Base-by-base conservation (phyloP, 2,888 invertebrate genomes). In the Geophilus truncorum region DNA sequence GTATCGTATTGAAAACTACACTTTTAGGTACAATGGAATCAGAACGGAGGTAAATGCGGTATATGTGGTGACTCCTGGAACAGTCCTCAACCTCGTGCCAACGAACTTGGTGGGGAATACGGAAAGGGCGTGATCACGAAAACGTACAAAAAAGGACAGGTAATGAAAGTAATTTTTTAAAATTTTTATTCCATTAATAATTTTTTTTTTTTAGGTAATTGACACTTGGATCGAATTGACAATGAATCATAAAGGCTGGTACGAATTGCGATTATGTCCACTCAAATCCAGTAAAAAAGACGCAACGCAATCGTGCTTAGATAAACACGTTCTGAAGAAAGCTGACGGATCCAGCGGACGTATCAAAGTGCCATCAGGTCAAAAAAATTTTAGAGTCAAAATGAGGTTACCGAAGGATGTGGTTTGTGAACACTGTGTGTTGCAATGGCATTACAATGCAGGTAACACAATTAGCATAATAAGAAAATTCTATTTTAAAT, bases 51-150 rank as follows among this genome's bases (percentile, higher is more conserved):
- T 0, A 93, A 93, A 86, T 95, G 95, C 85, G 95, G 95, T 1
- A 91, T 94, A 75, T 95, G 95, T 84, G 95, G 95, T 0, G 95
- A 95, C 87, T 90, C 95, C 0, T 95, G 93, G 93, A 91, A 93
- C 83, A 87, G 92, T 10, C 87, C 87, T 12, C 87, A 87, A 81
- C 95, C 95, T 0, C 89, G 95, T n/a, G 93, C 94, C 0, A 95
- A 96, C 86, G 96, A 96, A 88, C 94, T 94, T 0, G 94, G 95
- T 3, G 96, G 96, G 5, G 90, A 92, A 87, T 96, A 90, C 85
- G 95, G 93, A 62, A 93, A 93, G 87, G 95, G 95, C 34, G 93
- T 95, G 84, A 92, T 94, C 84, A 92, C 92, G 25, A 89, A 92
- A 81, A 93, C 92, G 84, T 96, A 95, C 87, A 92, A 92, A 81